phyloP scores from a whole-genome alignment of 2,113 vertebrate genomes.

The Lophochroa leadbeateri region DNA sequence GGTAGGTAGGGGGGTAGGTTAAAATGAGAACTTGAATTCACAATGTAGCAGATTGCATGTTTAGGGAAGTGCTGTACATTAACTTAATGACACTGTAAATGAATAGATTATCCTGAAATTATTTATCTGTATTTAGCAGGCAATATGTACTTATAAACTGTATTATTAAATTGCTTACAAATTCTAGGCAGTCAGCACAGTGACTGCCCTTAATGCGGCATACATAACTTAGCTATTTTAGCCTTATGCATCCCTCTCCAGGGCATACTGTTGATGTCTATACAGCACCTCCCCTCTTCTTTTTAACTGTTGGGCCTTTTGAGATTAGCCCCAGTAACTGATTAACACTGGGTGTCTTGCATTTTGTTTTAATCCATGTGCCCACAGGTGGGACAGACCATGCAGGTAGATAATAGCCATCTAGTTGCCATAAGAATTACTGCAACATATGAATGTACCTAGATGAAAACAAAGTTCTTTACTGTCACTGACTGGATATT shows the following conservation, averaged over 20 bases:
- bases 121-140: constrained; percentile 45
- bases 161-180: constrained; percentile 51
- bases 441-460: background rate
- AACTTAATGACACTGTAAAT: constrained; percentile 53
- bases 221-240: background rate
- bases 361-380: background rate
- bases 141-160: constrained; percentile 20
- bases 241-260: background rate
- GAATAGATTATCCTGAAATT: constrained; percentile 40
- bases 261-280: background rate
- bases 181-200: background rate
- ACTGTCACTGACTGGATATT: background rate
- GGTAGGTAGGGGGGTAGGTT: constrained; percentile 38
- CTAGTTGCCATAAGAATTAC: background rate
- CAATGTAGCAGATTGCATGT: constrained; percentile 58
- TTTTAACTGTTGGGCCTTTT: background rate
- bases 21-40: constrained; percentile 66
- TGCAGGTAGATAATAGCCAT: background rate
- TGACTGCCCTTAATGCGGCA: background rate
- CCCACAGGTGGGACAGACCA: background rate
- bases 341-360: background rate
- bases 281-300: background rate
- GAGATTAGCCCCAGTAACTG: background rate
- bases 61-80: constrained; percentile 32
- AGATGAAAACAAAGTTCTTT: background rate